A percentile compares a stretch with the other conserved stretches of the same genome.
Evolutionary conservation across 2,888 invertebrate species (phyloP).

Genomic region (Sinopyrophorus schimmeli): DNA sequence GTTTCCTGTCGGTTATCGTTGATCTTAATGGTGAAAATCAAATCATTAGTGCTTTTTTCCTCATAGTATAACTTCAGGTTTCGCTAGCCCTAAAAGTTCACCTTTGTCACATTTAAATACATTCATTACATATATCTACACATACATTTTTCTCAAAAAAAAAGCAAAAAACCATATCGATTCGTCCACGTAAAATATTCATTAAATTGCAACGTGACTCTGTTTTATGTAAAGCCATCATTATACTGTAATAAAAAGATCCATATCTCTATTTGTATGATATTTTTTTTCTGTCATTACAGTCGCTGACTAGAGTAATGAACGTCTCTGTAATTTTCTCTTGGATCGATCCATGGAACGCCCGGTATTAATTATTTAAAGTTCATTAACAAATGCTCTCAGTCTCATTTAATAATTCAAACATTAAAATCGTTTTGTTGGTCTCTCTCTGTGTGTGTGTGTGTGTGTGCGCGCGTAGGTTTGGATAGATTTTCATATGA

Average conservation of each 20-base stretch:
- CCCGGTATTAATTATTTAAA: constrained; percentile 33
- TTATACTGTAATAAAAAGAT: constrained; percentile 29
- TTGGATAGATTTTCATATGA: constrained; percentile 16
- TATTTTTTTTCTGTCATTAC: constrained; percentile 25
- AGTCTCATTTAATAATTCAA: constrained; percentile 30
- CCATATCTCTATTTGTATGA: constrained; percentile 24
- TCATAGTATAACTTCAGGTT: too few species aligned
- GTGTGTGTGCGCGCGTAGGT: constrained; percentile 4
- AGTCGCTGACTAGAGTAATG: constrained; percentile 5
- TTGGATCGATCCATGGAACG: constrained; percentile 23
- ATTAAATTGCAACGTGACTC: constrained; percentile 25
- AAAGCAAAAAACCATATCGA: constrained; percentile 11
- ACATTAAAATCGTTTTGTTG: constrained; percentile 22
- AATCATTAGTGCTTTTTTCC: too few species aligned
- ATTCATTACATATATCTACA: too few species aligned
- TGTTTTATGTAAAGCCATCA: constrained; percentile 28
- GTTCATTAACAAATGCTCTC: constrained; percentile 35
- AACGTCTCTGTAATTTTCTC: constrained; percentile 15
- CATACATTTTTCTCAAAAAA: too few species aligned
- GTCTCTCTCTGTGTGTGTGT: not conserved
- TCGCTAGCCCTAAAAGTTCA: too few species aligned
- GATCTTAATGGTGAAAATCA: too few species aligned
- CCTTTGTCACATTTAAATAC: too few species aligned
- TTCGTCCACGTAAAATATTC: constrained; percentile 25
- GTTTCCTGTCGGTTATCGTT: constrained; percentile 1